Evolutionary conservation across 2,797 vertebrate species (phyloP), one percentile per base, ranked within the genome.

Genomic region (Tauraco hartlaubi): DNA sequence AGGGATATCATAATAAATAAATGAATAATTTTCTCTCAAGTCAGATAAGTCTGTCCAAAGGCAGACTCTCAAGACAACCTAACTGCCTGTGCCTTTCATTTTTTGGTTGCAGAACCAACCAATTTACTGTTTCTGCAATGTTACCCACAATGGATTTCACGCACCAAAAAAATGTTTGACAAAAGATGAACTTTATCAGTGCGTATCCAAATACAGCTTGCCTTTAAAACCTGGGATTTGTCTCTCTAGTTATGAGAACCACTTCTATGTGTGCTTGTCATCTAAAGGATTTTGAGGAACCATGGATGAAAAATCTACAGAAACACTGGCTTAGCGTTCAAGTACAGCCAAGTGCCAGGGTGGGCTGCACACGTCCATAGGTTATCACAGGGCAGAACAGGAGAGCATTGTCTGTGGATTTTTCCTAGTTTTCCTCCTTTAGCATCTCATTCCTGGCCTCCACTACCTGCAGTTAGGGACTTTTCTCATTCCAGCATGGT

Each of bases 341-440:
- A 77, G 51, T 80, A 29, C 66, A 39, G 31, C 9, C 2, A 4
- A 67, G 33, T 43, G 5, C n/a, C 20, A 33, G 12, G 19, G 16
- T 0, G 0, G 5, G 14, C 51, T 84, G 21, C 66, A 63, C 1
- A 3, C 6, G 17, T 33, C 16, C 1, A 0, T 49, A 11, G 7
- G n/a, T 4, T 46, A 41, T 26, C 31, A 31, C 17, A 56, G 19
- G 7, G 2, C 31, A 61, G 22, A 23, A 62, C 1, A 3, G 26
- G 43, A 90, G 23, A 71, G 7, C 13, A 20, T 2, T 37, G 20
- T 5, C 29, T 35, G 23, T 15, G 55, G 43, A 31, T 81, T 90
- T 85, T 39, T 26, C 21, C 6, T 59, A 20, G 5, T n/a, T 67
- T 35, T 77, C 7, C 9, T 55, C 29, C 63, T 61, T n/a, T 43